Base-by-base conservation (phyloP, 2,797 vertebrate genomes). In the Lithobates pipiens region DNA sequence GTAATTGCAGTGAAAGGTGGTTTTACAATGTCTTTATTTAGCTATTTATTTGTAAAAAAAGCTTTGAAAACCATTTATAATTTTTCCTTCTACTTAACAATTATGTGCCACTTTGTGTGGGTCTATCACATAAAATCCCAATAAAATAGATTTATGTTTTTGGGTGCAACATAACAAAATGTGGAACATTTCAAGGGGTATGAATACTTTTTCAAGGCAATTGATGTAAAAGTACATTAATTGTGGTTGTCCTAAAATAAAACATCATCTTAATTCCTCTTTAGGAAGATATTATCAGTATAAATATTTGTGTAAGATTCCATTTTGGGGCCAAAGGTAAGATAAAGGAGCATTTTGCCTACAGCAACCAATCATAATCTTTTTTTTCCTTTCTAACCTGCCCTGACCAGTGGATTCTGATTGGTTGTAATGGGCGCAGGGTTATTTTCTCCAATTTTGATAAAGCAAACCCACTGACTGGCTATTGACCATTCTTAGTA, bases 401-500 rank as follows among this genome's bases (percentile, higher is more conserved):
- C 18, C 54, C 54, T 8, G 7, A 61, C 54, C 21, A 61, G 54
- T 18, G 21, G 54, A 61, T 23, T 61, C 54, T 61, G 54, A 61
- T 61, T 61, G 21, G 54, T 23, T 61, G 54, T 61, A n/a, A 23
- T 61, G 54, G 21, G 54, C n/a, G 21, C 21, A 61, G 54, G 21
- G 1, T 7, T 61, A 61, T 61, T 61, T 18, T 6, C 18, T 21
- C 54, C 54, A 18, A 16, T 57, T 23, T 61, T 61, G 18, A 61
- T 61, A 61, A 21, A 61, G 21, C 54, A 61, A 21, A 61, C 21
- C 54, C 54, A 50, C 46, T 57, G 54, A 57, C 54, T 57, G 54
- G 54, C 34, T 44, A 27, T 70, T 83, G 18, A 78, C 80, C 85
- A 79, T 5, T 61, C 32, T 74, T 5, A 73, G 23, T 27, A 44